Evolutionary conservation across 2,797 vertebrate genomes (phyloP).

Genomic region (Leptodactylus fallax): DNA sequence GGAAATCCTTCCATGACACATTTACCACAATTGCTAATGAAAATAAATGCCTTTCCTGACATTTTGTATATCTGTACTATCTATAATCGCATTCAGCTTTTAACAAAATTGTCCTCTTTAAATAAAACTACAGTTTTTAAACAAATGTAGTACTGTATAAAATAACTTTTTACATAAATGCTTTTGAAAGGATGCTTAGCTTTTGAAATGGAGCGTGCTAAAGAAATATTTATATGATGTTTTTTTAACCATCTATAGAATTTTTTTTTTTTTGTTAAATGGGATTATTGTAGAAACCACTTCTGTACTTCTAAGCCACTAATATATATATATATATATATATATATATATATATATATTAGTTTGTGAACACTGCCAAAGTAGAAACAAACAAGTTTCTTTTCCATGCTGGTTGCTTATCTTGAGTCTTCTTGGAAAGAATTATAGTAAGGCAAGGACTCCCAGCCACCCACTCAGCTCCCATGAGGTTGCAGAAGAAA

Average conservation of each 20-base stretch:
- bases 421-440: slow-evolving; percentile 64
- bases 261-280: slow-evolving; percentile 8
- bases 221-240: slow-evolving; percentile 51
- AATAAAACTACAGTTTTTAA: slow-evolving; percentile 54
- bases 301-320: too few relatives aligned
- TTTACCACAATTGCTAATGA: slow-evolving; percentile 50
- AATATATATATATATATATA: slow-evolving; percentile 1
- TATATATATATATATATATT: slow-evolving; percentile 1
- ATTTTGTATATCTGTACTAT: slow-evolving; percentile 59
- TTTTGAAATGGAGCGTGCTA: slow-evolving; percentile 38
- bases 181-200: slow-evolving; percentile 41
- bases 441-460: slow-evolving; percentile 65
- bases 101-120: slow-evolving; percentile 56
- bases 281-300: not conserved
- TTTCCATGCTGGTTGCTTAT: slow-evolving; percentile 57
- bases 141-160: slow-evolving; percentile 52
- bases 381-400: slow-evolving; percentile 48
- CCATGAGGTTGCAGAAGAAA: slow-evolving; percentile 67
- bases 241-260: slow-evolving; percentile 4
- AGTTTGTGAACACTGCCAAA: not conserved
- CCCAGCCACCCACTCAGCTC: slow-evolving; percentile 69
- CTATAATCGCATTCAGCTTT: slow-evolving; percentile 56
- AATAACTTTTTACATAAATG: slow-evolving; percentile 29
- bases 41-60: slow-evolving; percentile 54
- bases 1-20: slow-evolving; percentile 43